These are phyloP conservation scores for Natrix natrix DNA, from an alignment of 2,797 vertebrate species.

Conservation along the genomic window DNA sequence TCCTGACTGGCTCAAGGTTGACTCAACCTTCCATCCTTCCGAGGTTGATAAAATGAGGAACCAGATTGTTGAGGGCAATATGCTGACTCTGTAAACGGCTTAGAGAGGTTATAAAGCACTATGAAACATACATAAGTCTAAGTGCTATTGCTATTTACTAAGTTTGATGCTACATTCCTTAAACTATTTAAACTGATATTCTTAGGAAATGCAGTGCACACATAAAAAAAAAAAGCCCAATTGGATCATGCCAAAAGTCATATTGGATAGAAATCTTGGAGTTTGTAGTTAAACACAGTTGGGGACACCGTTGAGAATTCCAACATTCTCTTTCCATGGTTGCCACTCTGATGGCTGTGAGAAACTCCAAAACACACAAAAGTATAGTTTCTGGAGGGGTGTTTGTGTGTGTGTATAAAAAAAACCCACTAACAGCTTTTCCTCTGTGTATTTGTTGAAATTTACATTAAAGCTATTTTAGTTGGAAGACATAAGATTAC, in stretches of 20 bases:
- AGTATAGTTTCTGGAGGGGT: neutral
- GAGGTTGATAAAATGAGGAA: neutral
- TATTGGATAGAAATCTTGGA: neutral
- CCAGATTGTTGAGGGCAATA: neutral
- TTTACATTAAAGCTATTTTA: neutral
- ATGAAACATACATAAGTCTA: neutral
- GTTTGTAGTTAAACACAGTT: neutral
- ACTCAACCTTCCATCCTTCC: neutral
- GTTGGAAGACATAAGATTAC: neutral
- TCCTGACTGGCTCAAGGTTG: neutral
- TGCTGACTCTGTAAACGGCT: neutral
- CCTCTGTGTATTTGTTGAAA: neutral
- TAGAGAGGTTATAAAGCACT: neutral
- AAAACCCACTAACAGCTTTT: neutral
- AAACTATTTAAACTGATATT: neutral
- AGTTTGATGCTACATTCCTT: neutral
- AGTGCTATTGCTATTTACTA: neutral
- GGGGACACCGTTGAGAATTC: neutral
- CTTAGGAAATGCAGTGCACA: neutral
- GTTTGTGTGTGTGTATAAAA: too few relatives aligned
- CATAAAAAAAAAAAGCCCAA: neutral
- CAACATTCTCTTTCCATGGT: neutral
- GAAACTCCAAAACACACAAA: neutral
- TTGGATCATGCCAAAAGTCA: neutral
- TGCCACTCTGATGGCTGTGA: neutral